Evolutionary conservation across 1,140 invertebrate genomes (phyloP).

Genomic region (Hyles euphorbiae): DNA sequence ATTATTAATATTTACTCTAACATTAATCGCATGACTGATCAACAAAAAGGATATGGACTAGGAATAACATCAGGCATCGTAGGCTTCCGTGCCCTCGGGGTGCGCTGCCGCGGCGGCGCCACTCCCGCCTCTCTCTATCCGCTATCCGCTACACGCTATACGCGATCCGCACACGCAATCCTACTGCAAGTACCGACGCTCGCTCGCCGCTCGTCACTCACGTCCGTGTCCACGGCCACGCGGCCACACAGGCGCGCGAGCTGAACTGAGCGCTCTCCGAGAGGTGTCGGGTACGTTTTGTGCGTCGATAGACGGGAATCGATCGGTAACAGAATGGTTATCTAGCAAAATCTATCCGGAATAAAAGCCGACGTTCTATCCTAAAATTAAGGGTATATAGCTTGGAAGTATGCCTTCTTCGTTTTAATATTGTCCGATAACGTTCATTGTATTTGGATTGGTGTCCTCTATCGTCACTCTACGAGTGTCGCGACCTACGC

Average conservation of each 20-base stretch:
- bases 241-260: no score
- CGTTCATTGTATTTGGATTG: conserved; percentile 59
- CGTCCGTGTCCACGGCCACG: conserved; percentile 58
- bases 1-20: conserved; percentile 74
- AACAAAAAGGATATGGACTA: conserved; percentile 75
- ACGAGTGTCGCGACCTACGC: conserved; percentile 69
- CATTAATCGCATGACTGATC: conserved; percentile 75
- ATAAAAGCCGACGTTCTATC: conserved; percentile 71
- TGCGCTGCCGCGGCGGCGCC: conserved; percentile 20
- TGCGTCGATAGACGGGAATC: conserved; percentile 67
- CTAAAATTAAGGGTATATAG: conserved; percentile 64
- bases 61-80: conserved; percentile 70
- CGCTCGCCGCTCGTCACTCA: conserved; percentile 58
- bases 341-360: conserved; percentile 74
- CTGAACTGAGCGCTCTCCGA: conserved; percentile 33
- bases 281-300: conserved; percentile 63
- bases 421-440: conserved; percentile 71
- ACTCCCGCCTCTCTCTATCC: background rate
- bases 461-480: conserved; percentile 59
- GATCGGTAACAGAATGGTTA: conserved; percentile 60
- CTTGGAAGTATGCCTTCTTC: conserved; percentile 70
- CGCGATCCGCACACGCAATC: background rate
- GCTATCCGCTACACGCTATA: background rate
- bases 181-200: conserved; percentile 54
- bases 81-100: conserved; percentile 58